These are phyloP conservation scores for Dioctria linearis DNA, from an alignment of 2,888 invertebrate species.

Conservation along the genomic window DNA sequence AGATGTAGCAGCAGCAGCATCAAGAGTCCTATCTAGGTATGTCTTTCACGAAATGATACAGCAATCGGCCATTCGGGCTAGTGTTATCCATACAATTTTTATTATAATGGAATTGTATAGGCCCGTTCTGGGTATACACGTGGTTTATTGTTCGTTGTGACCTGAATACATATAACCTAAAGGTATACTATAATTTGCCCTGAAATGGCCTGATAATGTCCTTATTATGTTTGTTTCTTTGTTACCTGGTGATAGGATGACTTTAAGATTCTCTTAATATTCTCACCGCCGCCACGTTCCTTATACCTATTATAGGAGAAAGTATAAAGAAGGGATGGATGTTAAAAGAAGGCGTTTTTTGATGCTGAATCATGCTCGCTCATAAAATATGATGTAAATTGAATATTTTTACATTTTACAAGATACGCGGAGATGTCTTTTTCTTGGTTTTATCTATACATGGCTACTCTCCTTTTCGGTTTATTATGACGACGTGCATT, in stretches of 20 bases:
- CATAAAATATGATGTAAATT: no score
- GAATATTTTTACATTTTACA: no score
- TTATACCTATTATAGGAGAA: no score
- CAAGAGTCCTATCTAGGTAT: background rate
- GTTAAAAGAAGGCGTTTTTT: no score
- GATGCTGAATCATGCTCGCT: no score
- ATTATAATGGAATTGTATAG: conserved; percentile 41
- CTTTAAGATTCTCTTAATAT: conserved; percentile 9
- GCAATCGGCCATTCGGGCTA: background rate
- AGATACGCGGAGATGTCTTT: no score
- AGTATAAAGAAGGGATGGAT: no score
- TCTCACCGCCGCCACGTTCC: no score
- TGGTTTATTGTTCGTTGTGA: conserved; percentile 25
- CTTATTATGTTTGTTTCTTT: conserved; percentile 40
- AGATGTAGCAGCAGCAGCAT: background rate
- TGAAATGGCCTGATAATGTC: conserved; percentile 32
- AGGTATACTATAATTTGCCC: background rate
- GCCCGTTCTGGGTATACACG: conserved; percentile 6
- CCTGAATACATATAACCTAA: conserved; percentile 24
- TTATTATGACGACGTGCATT: no score
- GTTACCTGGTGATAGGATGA: conserved; percentile 19
- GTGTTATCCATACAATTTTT: conserved; percentile 26
- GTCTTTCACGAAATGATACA: conserved; percentile 5
- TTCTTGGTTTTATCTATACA: no score
- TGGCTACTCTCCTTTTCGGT: no score